Evolutionary conservation across 1,140 invertebrate species (phyloP).

Genomic region (Megathymus violae): DNA sequence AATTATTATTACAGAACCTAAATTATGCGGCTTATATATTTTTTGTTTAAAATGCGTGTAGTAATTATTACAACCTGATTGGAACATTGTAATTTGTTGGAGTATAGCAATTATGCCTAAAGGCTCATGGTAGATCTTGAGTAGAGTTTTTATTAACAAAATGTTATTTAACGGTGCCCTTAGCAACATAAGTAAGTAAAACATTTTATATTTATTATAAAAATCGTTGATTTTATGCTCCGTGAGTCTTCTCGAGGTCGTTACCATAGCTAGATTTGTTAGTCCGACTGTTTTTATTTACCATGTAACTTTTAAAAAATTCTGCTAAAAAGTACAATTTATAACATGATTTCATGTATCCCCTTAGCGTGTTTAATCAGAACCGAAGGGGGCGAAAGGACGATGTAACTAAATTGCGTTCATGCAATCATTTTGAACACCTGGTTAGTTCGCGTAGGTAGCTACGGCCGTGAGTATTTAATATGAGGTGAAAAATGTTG

Average conservation of each 20-base stretch:
- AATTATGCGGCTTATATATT: not conserved
- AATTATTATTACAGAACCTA: too few species aligned
- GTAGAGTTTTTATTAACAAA: conserved; percentile 6
- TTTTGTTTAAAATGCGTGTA: conserved; percentile 21
- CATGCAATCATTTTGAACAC: conserved; percentile 26
- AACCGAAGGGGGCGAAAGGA: conserved; percentile 1
- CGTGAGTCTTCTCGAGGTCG: too few species aligned
- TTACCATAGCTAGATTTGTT: too few species aligned
- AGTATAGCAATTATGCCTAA: conserved; percentile 24
- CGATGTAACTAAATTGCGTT: conserved; percentile 1
- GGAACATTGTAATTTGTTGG: conserved; percentile 27
- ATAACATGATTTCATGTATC: too few species aligned
- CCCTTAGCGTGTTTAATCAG: too few species aligned
- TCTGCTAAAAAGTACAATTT: too few species aligned
- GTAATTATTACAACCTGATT: conserved; percentile 33
- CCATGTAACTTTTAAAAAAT: too few species aligned
- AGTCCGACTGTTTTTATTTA: too few species aligned
- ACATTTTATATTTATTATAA: too few species aligned
- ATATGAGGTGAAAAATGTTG: conserved; percentile 28
- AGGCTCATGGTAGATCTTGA: conserved; percentile 9
- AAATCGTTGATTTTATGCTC: too few species aligned
- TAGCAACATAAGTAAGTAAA: too few species aligned
- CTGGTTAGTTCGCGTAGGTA: conserved; percentile 19
- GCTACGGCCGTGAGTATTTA: conserved; percentile 14
- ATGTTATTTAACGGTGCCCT: too few species aligned